These are phyloP conservation scores for Cephus runcator DNA, from an alignment of 2,888 invertebrate species.

Conservation along the genomic window DNA sequence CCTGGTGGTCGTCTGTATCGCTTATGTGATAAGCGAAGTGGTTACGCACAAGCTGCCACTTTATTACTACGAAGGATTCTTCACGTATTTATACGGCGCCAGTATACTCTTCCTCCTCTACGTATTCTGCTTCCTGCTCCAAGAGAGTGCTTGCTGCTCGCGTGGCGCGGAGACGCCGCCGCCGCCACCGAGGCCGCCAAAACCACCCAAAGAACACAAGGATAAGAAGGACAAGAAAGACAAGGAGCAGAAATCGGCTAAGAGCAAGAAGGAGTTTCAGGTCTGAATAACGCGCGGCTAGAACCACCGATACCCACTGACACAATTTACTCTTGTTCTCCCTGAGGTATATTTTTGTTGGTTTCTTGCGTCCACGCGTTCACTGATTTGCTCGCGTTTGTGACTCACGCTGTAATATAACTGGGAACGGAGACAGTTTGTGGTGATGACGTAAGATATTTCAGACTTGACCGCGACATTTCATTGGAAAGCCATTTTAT, in stretches of 20 bases:
- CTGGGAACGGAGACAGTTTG: slow-evolving; percentile 18
- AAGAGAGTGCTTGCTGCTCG: slow-evolving; percentile 89
- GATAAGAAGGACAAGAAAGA: slow-evolving; percentile 72
- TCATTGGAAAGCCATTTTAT: background rate
- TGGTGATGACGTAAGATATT: background rate
- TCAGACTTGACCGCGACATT: background rate
- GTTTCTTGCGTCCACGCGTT: slow-evolving; percentile 8
- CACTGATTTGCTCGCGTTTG: background rate
- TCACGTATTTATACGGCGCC: slow-evolving; percentile 92
- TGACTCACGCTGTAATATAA: slow-evolving; percentile 17
- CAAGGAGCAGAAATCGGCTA: slow-evolving; percentile 71
- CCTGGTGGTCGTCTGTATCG: slow-evolving; percentile 91
- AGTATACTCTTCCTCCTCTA: slow-evolving; percentile 93
- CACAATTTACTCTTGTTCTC: background rate
- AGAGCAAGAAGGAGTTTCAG: slow-evolving; percentile 69
- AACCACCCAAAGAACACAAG: slow-evolving; percentile 76
- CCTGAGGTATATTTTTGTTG: slow-evolving; percentile 27
- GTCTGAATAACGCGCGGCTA: slow-evolving; percentile 44
- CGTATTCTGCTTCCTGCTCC: slow-evolving; percentile 93
- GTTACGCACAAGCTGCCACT: slow-evolving; percentile 92
- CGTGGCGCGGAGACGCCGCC: slow-evolving; percentile 71
- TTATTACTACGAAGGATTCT: slow-evolving; percentile 95
- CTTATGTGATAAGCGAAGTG: slow-evolving; percentile 94
- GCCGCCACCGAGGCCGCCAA: slow-evolving; percentile 73
- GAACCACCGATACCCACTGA: background rate